phyloP scores from a whole-genome alignment of 2,113 vertebrate genomes.

The Stercorarius parasiticus region DNA sequence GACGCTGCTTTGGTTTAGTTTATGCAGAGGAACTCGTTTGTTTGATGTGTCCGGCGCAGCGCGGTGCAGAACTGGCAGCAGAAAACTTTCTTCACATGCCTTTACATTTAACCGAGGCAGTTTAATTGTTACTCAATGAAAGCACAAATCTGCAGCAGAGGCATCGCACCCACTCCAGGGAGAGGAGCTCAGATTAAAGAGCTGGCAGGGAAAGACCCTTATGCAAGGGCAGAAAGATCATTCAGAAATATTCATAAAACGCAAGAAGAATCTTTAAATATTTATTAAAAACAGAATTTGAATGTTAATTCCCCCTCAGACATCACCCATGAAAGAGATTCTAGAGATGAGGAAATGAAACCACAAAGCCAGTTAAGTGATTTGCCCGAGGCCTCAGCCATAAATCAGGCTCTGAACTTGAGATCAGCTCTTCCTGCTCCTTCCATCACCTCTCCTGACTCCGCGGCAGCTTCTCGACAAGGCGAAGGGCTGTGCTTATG shows the following conservation, averaged over 20 bases:
- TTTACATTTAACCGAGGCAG: not conserved
- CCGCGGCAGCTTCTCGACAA: not conserved
- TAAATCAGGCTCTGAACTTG: conserved; percentile 38
- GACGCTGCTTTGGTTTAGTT: not conserved
- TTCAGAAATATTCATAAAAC: conserved; percentile 2
- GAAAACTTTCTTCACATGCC: not conserved
- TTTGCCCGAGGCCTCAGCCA: not conserved
- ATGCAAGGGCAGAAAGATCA: not conserved
- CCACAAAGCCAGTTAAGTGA: conserved; percentile 13
- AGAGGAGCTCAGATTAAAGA: not conserved
- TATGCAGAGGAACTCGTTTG: not conserved
- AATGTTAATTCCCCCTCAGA: conserved; percentile 27
- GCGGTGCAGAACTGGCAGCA: not conserved
- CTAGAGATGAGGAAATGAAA: conserved; percentile 33
- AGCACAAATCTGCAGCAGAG: not conserved
- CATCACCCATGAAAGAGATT: conserved; percentile 9
- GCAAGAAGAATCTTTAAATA: not conserved
- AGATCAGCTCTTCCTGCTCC: not conserved
- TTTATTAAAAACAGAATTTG: conserved; percentile 22
- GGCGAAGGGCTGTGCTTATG: not conserved
- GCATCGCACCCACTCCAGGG: not conserved
- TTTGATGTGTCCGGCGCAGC: not conserved
- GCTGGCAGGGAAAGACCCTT: conserved; percentile 1
- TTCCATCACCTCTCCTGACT: not conserved
- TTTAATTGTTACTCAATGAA: not conserved